Evolutionary conservation across 2,113 vertebrate genomes (phyloP).

Genomic region (Chloropsis hardwickii): DNA sequence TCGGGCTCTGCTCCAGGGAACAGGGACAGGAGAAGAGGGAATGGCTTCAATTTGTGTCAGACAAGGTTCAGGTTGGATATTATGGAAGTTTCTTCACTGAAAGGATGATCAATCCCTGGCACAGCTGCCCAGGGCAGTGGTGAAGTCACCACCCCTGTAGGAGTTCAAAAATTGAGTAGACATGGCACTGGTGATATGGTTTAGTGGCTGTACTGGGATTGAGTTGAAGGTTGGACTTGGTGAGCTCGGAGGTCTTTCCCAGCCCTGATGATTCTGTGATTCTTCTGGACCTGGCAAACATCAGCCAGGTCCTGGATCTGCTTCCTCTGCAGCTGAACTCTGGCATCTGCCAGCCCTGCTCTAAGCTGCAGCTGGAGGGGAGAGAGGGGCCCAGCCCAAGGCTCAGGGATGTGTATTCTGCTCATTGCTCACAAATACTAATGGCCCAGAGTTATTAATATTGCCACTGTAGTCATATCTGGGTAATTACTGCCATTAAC

Average conservation of each 20-base stretch:
- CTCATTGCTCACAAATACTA: constrained; percentile 66
- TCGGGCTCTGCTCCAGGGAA: neutral
- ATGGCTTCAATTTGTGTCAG: rapidly evolving
- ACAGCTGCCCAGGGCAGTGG: neutral
- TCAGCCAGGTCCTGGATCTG: neutral
- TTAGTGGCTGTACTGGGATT: neutral
- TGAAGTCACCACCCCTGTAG: neutral
- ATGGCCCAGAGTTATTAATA: constrained; percentile 68
- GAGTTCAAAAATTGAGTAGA: rapidly evolving
- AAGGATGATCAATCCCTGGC: neutral
- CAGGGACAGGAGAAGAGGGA: neutral
- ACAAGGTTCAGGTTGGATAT: rapidly evolving
- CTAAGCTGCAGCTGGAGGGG: neutral
- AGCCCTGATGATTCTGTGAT: neutral
- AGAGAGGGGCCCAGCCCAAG: neutral
- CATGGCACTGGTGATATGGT: neutral
- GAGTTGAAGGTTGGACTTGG: neutral
- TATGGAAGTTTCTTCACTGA: neutral
- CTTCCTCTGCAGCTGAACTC: neutral
- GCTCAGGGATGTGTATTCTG: constrained; percentile 18
- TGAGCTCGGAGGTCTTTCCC: neutral
- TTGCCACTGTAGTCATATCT: constrained; percentile 61
- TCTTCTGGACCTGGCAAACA: neutral
- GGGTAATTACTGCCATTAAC: constrained; percentile 66
- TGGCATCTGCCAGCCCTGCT: neutral